phyloP scores from a whole-genome alignment of 2,797 vertebrate genomes.

The Molossus molossus region DNA sequence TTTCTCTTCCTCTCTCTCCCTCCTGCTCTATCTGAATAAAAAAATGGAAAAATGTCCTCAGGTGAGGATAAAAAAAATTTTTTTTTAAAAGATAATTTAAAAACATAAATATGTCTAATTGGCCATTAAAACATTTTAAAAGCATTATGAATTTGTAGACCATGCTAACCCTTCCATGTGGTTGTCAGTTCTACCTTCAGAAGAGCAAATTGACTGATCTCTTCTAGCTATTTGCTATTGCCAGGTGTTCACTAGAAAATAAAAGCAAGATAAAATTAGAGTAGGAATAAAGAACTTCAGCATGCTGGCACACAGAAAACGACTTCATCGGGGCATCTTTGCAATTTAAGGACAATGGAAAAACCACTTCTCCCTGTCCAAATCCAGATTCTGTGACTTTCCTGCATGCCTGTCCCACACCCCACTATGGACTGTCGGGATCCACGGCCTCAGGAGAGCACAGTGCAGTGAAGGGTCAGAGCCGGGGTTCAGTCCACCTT shows the following conservation, averaged over 20 bases:
- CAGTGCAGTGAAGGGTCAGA: too few relatives aligned
- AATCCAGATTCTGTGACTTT: background rate
- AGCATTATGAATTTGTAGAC: background rate
- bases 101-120: too few relatives aligned
- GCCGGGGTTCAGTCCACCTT: background rate
- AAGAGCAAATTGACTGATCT: background rate
- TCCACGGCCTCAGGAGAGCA: background rate
- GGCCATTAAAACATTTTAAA: background rate
- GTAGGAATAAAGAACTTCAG: background rate
- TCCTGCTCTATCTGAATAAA: too few relatives aligned
- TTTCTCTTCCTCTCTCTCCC: too few relatives aligned
- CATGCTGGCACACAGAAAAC: background rate
- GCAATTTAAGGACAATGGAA: background rate
- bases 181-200: background rate
- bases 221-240: background rate
- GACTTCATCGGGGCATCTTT: background rate
- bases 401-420: background rate
- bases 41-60: too few relatives aligned
- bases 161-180: background rate
- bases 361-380: background rate
- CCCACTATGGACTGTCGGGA: background rate
- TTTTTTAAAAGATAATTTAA: too few relatives aligned
- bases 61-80: too few relatives aligned
- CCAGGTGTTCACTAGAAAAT: background rate
- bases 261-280: background rate